phyloP scores from a whole-genome alignment of 2,888 invertebrate species.

The Malthinus flaveolus region DNA sequence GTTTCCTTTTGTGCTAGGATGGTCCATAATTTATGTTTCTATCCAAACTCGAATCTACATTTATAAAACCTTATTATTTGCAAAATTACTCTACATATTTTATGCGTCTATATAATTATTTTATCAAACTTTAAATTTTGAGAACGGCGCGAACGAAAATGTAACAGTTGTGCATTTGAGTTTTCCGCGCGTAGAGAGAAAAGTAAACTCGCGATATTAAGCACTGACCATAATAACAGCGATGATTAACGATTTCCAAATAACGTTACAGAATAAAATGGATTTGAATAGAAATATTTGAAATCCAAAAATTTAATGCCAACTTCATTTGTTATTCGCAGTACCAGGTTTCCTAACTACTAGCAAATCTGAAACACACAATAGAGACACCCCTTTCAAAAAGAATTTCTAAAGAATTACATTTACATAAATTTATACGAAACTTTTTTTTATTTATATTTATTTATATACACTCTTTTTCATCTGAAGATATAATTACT shows the following conservation, averaged over 20 bases:
- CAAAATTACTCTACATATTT: conserved; percentile 18
- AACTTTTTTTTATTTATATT: background rate
- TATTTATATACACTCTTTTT: too few relatives aligned
- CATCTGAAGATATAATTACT: too few relatives aligned
- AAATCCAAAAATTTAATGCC: conserved; percentile 25
- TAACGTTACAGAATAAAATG: too few relatives aligned
- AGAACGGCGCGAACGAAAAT: too few relatives aligned
- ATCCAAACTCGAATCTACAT: conserved; percentile 25
- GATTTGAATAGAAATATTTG: background rate
- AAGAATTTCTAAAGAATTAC: conserved; percentile 22
- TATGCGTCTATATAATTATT: conserved; percentile 15
- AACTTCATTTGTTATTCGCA: conserved; percentile 29
- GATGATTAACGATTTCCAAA: conserved; percentile 27
- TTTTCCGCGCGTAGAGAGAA: background rate
- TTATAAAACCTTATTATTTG: conserved; percentile 24
- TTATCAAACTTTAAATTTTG: background rate
- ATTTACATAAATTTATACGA: conserved; percentile 27
- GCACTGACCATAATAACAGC: conserved; percentile 22
- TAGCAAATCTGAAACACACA: conserved; percentile 29
- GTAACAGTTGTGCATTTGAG: too few relatives aligned
- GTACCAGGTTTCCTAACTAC: conserved; percentile 18
- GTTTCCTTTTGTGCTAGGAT: conserved; percentile 41
- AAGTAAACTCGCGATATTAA: conserved; percentile 5
- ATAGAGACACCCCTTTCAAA: conserved; percentile 24
- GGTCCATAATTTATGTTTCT: conserved; percentile 40